Base-by-base conservation (phyloP, 2,113 vertebrate species). In the Chloroceryle aenea region DNA sequence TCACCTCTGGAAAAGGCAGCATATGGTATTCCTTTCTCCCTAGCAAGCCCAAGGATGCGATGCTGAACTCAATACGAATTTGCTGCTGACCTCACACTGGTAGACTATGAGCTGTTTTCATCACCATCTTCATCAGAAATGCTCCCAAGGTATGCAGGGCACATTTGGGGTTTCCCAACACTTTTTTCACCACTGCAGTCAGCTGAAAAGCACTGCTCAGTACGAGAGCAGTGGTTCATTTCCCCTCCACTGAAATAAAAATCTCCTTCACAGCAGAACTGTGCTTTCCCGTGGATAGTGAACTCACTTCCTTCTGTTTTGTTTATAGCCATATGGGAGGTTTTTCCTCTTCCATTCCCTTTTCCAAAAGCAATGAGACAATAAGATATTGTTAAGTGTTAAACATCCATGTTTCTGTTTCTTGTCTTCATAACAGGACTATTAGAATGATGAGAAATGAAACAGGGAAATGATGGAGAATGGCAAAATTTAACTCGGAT, bases 271-370 rank as follows among this genome's bases (percentile, higher is more conserved):
- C 55, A 63, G 73, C 42, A 89, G 89, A 83, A 59, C 81, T 80
- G 29, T 69, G 59, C 89, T 87, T 97, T 96, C 89, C 93, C 59
- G 0, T 85, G 93, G 88, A 95, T 8, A 75, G 64, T 92, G 90
- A 96, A 93, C 90, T 96, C 96, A 97, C 95, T 96, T 97, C 96
- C 97, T 95, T 68, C 79, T 84, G 75, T 11, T 97, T 93, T 97
- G 91, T 96, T 97, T 97, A 93, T 75, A 93, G 76, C 30, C 4
- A 1, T 75, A 73, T 36, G 77, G 89, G 81, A 96, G 87, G 72
- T 47, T 96, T 95, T 97, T 97, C 95, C 95, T 95, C 93, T 97
- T 90, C 95, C 68, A 97, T 94, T 95, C 82, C 61, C 81, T 94
- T 95, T 93, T 88, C 95, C 93, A 94, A 91, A 82, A 89, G 87